phyloP scores from a whole-genome alignment of 2,797 vertebrate species.

The Carcharodon carcharias region DNA sequence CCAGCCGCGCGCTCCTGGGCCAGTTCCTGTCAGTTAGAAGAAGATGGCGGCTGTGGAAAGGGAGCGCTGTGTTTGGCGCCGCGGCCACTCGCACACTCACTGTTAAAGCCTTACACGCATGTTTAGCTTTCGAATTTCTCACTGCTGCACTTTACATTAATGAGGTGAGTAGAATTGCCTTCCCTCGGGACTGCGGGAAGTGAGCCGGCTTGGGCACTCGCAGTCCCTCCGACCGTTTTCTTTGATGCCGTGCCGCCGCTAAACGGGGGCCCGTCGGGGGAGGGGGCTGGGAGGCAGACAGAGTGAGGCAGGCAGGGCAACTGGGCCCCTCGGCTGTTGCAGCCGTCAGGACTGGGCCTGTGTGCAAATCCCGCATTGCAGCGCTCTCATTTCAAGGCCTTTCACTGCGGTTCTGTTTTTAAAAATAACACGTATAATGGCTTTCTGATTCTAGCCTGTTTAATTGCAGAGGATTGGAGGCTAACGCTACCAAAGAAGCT shows the following conservation, averaged over 20 bases:
- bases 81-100: constrained; percentile 9
- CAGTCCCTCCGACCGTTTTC: not conserved
- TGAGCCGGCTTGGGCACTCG: not conserved
- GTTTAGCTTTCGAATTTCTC: constrained; percentile 44
- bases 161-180: constrained; percentile 50
- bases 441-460: not conserved
- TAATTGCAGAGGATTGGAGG: constrained; percentile 85
- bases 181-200: constrained; percentile 17
- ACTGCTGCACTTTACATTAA: constrained; percentile 61
- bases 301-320: not conserved
- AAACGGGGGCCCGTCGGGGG: not conserved
- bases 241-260: not conserved
- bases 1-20: constrained; percentile 11
- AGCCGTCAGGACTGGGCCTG: constrained; percentile 6
- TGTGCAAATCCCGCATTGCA: constrained; percentile 26
- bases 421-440: not conserved
- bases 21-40: constrained; percentile 33
- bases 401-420: not conserved
- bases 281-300: not conserved
- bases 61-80: not conserved
- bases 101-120: constrained; percentile 25
- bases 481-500: constrained; percentile 98
- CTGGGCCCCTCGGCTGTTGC: not conserved
- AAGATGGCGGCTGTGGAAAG: constrained; percentile 34
- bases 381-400: not conserved